phyloP scores from a whole-genome alignment of 1,140 invertebrate species.

The Micrasema longulum region DNA sequence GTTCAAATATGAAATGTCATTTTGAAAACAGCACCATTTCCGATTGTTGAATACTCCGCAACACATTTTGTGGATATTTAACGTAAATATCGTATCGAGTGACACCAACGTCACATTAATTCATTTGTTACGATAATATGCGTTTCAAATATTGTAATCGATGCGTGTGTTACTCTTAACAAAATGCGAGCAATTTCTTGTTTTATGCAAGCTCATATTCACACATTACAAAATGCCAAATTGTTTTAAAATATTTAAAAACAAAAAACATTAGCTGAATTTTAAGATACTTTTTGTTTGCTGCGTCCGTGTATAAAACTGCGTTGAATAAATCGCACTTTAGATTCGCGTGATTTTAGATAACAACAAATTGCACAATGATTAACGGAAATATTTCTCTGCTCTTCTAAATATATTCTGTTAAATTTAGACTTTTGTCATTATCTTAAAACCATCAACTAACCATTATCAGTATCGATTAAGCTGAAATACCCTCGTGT shows the following conservation, averaged over 20 bases:
- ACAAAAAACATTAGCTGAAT: not conserved
- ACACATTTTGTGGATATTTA: conserved; percentile 19
- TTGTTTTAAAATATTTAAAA: not conserved
- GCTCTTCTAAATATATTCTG: too few relatives aligned
- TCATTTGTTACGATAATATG: not conserved
- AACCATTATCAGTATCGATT: too few relatives aligned
- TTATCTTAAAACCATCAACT: too few relatives aligned
- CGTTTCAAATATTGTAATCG: not conserved
- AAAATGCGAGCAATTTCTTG: conserved; percentile 3
- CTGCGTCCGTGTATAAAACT: too few relatives aligned
- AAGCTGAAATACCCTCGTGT: too few relatives aligned
- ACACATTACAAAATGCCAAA: not conserved
- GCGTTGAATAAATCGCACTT: too few relatives aligned
- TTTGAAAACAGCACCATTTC: conserved; percentile 43
- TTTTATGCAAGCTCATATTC: conserved; percentile 27
- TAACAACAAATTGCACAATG: too few relatives aligned
- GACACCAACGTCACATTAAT: not conserved
- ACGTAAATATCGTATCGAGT: conserved; percentile 17
- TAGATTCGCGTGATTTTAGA: too few relatives aligned
- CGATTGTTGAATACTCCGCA: conserved; percentile 30
- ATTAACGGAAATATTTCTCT: too few relatives aligned
- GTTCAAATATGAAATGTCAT: conserved; percentile 36
- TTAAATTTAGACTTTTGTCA: too few relatives aligned
- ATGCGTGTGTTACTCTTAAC: conserved; percentile 11
- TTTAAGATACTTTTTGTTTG: too few relatives aligned